Evolutionary conservation across 2,113 vertebrate genomes (phyloP), one percentile per base, ranked within the genome.

Genomic region (Pseudorhombus dupliciocellatus): DNA sequence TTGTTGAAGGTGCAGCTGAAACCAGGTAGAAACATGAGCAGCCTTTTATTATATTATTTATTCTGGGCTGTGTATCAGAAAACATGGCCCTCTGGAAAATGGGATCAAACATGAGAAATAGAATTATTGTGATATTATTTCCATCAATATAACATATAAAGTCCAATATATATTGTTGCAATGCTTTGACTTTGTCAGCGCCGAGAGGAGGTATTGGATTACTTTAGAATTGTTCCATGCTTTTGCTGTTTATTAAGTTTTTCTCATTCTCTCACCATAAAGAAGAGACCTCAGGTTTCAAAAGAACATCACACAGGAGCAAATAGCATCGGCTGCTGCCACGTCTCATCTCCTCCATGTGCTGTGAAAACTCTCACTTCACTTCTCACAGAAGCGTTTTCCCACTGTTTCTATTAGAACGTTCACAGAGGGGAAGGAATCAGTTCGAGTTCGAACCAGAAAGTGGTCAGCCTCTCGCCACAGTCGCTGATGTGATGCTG

Each of bases 311-410:
- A 11, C 31, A 10, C 31, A 11, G 9, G 31, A 34, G 31, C 31
- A 37, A 37, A 37, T 37, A 37, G 34, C 34, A 37, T 66, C 50
- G 48, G 44, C 61, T 73, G 37, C 61, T 75, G n/a, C 57, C 15
- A 37, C 2, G 15, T 48, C 66, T 76, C 52, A 52, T 16, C 50
- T 72, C 58, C 68, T 37, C 16, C 82, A 75, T 4, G 75, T 70
- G 75, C 79, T 79, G 85, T 71, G 83, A 89, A 76, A 81, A 80
- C 72, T 89, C 82, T 84, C 90, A 87, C 84, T 64, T 83, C 59
- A n/a, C 25, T 16, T 9, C 70, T 9, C 70, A 16, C 58, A 37
- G 53, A 31, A 57, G 30, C 52, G 14, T 58, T 18, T 54, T 73
- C 51, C 26, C 62, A 7, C 76, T 61, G 70, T 52, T 28, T 86